Evolutionary conservation across 2,888 invertebrate genomes (phyloP).

Genomic region (Volucella bombylans): DNA sequence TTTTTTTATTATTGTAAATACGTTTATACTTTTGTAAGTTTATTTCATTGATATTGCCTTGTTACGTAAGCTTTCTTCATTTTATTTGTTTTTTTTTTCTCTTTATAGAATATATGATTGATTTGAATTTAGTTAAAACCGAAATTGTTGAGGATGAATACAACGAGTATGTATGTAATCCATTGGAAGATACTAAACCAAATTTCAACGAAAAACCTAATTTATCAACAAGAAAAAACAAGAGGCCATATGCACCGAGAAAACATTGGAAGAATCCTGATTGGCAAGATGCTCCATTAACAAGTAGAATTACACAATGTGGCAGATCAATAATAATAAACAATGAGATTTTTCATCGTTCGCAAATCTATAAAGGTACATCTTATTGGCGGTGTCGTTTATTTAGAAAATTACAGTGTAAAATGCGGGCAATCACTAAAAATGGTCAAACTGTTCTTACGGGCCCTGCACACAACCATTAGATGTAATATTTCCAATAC

Average conservation of each 20-base stretch:
- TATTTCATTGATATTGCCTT: background rate
- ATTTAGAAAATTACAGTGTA: conserved; percentile 66
- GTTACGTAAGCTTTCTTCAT: conserved; percentile 20
- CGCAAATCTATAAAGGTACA: conserved; percentile 68
- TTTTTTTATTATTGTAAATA: background rate
- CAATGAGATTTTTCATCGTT: conserved; percentile 66
- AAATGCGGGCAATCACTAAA: conserved; percentile 69
- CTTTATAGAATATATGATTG: conserved; percentile 61
- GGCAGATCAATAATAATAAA: conserved; percentile 67
- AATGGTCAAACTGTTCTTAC: conserved; percentile 64
- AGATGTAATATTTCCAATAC: conserved; percentile 19
- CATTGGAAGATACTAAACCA: conserved; percentile 50
- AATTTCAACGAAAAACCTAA: conserved; percentile 23
- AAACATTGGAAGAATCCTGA: conserved; percentile 59
- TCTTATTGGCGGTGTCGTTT: conserved; percentile 68
- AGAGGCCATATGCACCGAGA: conserved; percentile 50
- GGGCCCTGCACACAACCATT: conserved; percentile 64
- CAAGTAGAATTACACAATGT: conserved; percentile 49
- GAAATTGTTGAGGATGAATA: conserved; percentile 64
- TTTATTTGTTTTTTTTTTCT: conserved; percentile 48
- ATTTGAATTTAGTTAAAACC: conserved; percentile 67
- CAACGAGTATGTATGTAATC: conserved; percentile 65
- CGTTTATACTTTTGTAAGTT: conserved; percentile 10
- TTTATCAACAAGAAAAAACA: conserved; percentile 20
- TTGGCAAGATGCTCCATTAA: conserved; percentile 24